Base-by-base conservation (phyloP, 2,888 invertebrate genomes). In the Helleia helle region DNA sequence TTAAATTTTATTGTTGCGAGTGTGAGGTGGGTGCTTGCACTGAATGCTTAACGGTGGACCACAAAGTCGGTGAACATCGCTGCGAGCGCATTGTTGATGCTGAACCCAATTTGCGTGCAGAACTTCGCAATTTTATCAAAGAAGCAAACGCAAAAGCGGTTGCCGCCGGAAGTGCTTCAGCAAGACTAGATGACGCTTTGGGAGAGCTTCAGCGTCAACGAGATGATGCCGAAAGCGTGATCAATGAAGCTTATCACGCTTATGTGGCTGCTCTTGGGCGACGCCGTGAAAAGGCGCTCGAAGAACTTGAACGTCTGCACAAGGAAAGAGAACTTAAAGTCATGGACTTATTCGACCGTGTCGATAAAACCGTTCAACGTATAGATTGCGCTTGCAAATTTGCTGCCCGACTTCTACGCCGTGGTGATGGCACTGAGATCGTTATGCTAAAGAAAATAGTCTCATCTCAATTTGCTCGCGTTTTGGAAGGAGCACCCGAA, bases 371-470 rank as follows among this genome's bases (percentile, higher is more conserved):
- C 3, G 91, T 93, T 48, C 93, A 92, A 48, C 91, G 93, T 57
- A 91, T 96, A 47, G 93, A 95, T 59, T 93, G 94, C 62, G 95
- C 95, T 6, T 93, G 93, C 62, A 91, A 91, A 57, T 97, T 95
- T 65, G 91, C 95, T 0, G 88, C 91, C 9, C 89, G 93, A 52
- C 87, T 96, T 34, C 77, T 96, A 43, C 92, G 93, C 49, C 90
- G 93, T 60, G 95, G 95, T 15, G 95, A 94, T 65, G 91, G 92
- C 15, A 89, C 92, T 3, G 95, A 96, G 77, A 91, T 95, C 55
- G 88, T 96, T 49, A 89, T 93, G 65, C 83, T 96, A 65, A 93
- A 93, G 72, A 91, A 92, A 61, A 85, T 91, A 12, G 93, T 96
- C 13, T 87, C 89, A 30, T 87, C 89, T 11, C 95, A 95, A 65